Evolutionary conservation across 2,797 vertebrate species (phyloP), one percentile per base, ranked within the genome.

Genomic region (Thripadectes ignobilis): DNA sequence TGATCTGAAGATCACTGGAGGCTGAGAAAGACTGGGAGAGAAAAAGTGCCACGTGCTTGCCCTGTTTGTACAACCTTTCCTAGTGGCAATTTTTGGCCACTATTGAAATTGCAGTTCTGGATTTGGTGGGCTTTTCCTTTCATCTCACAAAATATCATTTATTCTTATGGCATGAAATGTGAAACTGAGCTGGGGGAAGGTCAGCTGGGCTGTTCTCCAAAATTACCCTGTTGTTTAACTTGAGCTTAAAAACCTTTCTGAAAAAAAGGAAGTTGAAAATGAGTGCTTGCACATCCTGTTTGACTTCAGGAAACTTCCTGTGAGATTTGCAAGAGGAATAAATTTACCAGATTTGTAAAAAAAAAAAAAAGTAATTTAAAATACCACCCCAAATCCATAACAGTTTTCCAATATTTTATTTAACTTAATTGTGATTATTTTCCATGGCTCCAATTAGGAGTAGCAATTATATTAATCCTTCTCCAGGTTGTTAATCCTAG

Each of bases 401-500:
- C 62, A 67, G 38, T 39, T 93, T 93, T 73, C 66, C 51, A 87
- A 63, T 19, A 0, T 75, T 94, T 91, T 89, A 66, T 86, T 93
- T 85, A 92, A 85, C 88, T 84, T 77, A 26, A 58, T 39, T 89
- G 57, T 89, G 61, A 52, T 93, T 93, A 85, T 90, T 90, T 92
- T 94, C 78, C 6, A 7, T 27, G 54, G 69, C 62, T 82, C 58
- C 52, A 46, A 63, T 77, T 79, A 94, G 85, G 71, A 96, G 82
- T 80, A 95, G 74, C 94, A 96, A 88, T 91, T 91, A 92, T 79
- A 92, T 92, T 96, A 97, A 96, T 96, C 85, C 92, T 85, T 75
- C 63, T 89, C 74, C 67, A 89, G 85, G 68, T 55, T 92, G 73
- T 94, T 96, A 96, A 95, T 97, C 93, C 89, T 78, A 24, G 65